Evolutionary conservation across 2,113 vertebrate species (phyloP).

Genomic region (Vulpes ferrilata): DNA sequence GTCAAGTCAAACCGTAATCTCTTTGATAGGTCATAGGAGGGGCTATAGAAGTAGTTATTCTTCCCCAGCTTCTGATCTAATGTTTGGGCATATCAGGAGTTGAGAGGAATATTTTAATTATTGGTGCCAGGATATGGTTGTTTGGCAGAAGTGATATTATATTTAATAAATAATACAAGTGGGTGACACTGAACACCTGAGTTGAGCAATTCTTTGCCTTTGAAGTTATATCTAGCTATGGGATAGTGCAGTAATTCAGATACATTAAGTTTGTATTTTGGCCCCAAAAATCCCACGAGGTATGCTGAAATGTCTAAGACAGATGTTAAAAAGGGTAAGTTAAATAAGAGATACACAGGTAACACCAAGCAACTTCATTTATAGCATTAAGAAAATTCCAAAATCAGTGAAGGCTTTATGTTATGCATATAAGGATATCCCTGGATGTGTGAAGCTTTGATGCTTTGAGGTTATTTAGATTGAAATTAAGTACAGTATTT

Average conservation of each 20-base stretch:
- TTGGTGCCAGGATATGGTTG: background rate
- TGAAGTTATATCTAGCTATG: background rate
- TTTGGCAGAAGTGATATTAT: background rate
- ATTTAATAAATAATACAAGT: background rate
- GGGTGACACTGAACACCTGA: background rate
- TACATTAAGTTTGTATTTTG: background rate
- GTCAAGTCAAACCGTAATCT: background rate
- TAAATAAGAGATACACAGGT: background rate
- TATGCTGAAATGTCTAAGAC: background rate
- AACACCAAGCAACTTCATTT: background rate
- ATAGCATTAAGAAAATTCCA: background rate
- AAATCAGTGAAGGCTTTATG: background rate
- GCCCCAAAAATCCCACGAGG: background rate
- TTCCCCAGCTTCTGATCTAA: background rate
- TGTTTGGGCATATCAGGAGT: background rate
- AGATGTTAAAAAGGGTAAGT: background rate
- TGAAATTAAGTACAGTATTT: background rate
- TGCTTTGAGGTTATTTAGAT: conserved; percentile 21
- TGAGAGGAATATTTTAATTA: background rate
- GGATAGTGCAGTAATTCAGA: background rate
- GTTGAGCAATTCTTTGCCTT: background rate
- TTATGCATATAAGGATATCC: background rate
- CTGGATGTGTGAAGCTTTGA: background rate
- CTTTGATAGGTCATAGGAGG: background rate
- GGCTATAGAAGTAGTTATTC: background rate